These are phyloP conservation scores for Nematostella vectensis DNA, from an alignment of 92 coral and sea anemone species.

Conservation along the genomic window DNA sequence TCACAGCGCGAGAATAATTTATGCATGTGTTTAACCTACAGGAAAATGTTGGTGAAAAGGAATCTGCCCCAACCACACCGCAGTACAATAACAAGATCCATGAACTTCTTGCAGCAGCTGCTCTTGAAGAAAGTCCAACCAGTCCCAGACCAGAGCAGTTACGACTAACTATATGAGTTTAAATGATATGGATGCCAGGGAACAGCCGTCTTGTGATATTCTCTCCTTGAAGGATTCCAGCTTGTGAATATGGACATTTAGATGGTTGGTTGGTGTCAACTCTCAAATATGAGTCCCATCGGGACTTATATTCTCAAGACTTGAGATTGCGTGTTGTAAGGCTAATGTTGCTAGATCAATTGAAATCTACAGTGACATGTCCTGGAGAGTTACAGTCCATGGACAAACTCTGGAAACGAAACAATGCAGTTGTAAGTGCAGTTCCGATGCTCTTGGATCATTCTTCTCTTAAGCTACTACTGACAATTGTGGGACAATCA, in stretches of 20 bases:
- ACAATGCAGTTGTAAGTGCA: background rate
- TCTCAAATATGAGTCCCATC: background rate
- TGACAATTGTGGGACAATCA: constrained; percentile 3
- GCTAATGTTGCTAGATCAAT: constrained; percentile 1
- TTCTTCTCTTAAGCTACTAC: background rate
- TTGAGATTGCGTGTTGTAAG: background rate
- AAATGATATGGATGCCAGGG: background rate
- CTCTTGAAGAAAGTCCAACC: background rate
- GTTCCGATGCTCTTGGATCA: background rate
- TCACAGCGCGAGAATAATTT: no score
- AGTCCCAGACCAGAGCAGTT: background rate
- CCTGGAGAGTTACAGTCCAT: constrained; percentile 4
- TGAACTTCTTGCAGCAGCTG: constrained; percentile 1
- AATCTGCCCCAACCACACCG: background rate
- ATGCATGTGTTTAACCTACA: no score
- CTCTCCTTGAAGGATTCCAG: background rate
- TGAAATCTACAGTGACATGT: background rate
- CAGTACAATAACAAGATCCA: background rate
- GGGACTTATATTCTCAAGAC: background rate
- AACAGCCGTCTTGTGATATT: background rate
- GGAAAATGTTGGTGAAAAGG: background rate
- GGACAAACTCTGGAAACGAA: constrained; percentile 3
- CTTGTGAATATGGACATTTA: background rate
- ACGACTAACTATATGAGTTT: background rate
- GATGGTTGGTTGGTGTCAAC: background rate